phyloP scores from a whole-genome alignment of 2,888 invertebrate genomes.

The Creontiades dilutus region DNA sequence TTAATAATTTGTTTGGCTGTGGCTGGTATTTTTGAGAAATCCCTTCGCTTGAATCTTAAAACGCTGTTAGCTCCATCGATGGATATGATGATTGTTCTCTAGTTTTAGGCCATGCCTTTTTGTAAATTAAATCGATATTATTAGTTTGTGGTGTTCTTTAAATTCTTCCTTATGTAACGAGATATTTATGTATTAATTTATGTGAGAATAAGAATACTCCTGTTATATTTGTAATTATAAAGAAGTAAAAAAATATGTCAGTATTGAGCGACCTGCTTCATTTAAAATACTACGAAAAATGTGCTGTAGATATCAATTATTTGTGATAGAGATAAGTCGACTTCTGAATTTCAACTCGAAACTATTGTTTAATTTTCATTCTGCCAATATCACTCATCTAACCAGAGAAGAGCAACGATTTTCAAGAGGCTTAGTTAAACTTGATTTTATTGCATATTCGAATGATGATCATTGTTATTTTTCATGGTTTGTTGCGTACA shows the following conservation, averaged over 20 bases:
- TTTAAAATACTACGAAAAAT: conserved; percentile 7
- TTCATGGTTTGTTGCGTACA: too few species aligned
- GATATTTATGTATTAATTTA: conserved; percentile 7
- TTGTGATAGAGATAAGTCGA: conserved; percentile 12
- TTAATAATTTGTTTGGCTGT: conserved; percentile 30
- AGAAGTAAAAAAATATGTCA: background rate
- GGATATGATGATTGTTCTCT: conserved; percentile 4
- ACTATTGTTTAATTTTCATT: background rate
- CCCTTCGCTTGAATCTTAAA: background rate
- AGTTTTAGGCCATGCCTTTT: conserved; percentile 36
- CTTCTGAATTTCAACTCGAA: background rate
- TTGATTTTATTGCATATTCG: too few species aligned
- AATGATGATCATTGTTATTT: too few species aligned
- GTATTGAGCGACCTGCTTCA: conserved; percentile 39
- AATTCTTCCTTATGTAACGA: conserved; percentile 14
- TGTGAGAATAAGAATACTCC: conserved; percentile 7
- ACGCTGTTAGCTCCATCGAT: background rate
- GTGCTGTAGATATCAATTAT: conserved; percentile 40
- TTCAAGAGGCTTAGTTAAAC: too few species aligned
- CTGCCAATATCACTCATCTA: too few species aligned
- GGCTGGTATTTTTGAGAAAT: conserved; percentile 12
- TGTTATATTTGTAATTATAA: conserved; percentile 31
- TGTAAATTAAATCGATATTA: conserved; percentile 9
- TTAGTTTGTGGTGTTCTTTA: conserved; percentile 26
- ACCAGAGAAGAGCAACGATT: too few species aligned